Evolutionary conservation across 2,797 vertebrate species (phyloP).

Genomic region (Glyptemys insculpta): DNA sequence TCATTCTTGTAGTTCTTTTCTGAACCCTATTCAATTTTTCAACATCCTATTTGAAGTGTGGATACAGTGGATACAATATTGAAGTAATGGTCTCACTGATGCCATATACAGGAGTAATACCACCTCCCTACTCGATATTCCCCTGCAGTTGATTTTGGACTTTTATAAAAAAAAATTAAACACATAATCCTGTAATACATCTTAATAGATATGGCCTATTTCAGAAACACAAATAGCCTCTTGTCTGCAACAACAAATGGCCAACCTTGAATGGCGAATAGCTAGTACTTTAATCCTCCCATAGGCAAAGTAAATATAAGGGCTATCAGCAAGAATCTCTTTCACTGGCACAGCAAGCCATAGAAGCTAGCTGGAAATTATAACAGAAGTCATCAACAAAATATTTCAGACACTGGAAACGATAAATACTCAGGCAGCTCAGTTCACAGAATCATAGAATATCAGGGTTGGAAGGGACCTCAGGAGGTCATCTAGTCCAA

Average conservation of each 20-base stretch:
- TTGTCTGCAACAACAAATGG: not conserved
- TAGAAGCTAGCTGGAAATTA: not conserved
- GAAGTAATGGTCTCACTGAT: not conserved
- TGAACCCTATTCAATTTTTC: constrained; percentile 14
- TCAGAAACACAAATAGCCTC: not conserved
- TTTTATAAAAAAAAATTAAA: constrained; percentile 28
- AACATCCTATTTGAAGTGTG: constrained; percentile 4
- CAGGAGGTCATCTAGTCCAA: too few relatives aligned
- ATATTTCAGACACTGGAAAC: not conserved
- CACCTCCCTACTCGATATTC: not conserved
- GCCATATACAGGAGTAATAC: accelerated
- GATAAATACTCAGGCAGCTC: constrained; percentile 19
- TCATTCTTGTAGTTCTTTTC: not conserved
- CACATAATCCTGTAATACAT: not conserved
- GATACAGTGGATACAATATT: not conserved
- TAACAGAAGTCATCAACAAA: constrained; percentile 15
- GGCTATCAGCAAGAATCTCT: not conserved
- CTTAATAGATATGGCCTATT: not conserved
- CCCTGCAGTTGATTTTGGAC: not conserved
- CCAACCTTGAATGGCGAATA: not conserved
- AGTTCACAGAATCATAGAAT: not conserved
- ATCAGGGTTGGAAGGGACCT: too few relatives aligned
- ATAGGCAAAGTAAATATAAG: not conserved
- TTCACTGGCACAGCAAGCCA: constrained; percentile 12
- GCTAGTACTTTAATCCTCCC: not conserved